Conservation (phyloP, 2,113 vertebrate species). For the Carassius auratus region DNA sequence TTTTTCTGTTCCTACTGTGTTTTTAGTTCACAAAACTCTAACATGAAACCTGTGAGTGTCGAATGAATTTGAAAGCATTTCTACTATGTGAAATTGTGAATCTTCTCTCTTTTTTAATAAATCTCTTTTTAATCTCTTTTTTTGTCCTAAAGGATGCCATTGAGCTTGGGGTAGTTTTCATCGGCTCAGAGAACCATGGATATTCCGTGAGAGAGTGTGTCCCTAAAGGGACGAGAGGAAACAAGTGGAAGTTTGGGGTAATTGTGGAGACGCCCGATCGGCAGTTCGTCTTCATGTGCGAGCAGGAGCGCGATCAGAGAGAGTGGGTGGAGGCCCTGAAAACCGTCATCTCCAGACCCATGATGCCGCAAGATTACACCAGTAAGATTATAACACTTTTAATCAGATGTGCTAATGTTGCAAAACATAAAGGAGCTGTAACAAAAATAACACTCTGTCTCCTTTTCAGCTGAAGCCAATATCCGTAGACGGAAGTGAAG, state of each 20-base stretch:
- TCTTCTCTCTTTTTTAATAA: neutral
- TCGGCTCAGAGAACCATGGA: conserved; percentile 80
- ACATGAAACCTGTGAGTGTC: neutral
- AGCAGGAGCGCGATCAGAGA: conserved; percentile 82
- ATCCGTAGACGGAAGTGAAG: conserved; percentile 64
- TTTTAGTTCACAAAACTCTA: no score
- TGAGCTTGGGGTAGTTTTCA: conserved; percentile 85
- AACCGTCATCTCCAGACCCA: conserved; percentile 76
- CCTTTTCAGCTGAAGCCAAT: conserved; percentile 73
- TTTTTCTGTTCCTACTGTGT: neutral
- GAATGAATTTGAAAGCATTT: neutral
- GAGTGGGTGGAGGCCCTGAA: conserved; percentile 86
- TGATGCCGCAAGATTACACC: conserved; percentile 76
- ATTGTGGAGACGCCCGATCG: conserved; percentile 79
- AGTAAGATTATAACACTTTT: conserved; percentile 66
- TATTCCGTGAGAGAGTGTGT: conserved; percentile 78
- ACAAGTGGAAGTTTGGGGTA: conserved; percentile 83
- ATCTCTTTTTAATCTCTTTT: neutral
- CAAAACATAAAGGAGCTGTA: neutral
- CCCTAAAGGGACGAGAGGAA: conserved; percentile 75
- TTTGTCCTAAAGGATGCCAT: conserved; percentile 80
- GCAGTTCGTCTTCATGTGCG: conserved; percentile 86
- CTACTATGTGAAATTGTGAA: neutral
- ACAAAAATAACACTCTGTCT: neutral
- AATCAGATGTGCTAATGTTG: neutral